phyloP scores from a whole-genome alignment of 2,888 invertebrate species.

The Lasioglossum leucozonium region DNA sequence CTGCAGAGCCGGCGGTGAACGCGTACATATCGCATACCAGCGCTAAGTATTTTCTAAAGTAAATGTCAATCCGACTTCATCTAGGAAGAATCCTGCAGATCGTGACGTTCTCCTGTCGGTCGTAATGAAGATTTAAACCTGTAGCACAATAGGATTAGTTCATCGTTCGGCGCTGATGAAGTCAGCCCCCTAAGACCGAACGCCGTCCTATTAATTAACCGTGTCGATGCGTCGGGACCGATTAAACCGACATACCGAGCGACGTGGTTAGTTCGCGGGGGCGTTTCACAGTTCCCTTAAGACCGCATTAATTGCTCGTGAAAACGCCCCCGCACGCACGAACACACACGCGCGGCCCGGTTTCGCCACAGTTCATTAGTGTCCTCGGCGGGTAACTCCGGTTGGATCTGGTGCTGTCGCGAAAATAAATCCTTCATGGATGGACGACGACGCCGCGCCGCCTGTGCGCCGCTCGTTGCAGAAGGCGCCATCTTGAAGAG shows the following conservation, averaged over 20 bases:
- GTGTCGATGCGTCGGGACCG: conserved; percentile 58
- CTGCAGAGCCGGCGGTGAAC: neutral
- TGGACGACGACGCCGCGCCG: conserved; percentile 44
- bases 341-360: conserved; percentile 48
- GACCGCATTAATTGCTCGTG: conserved; percentile 77
- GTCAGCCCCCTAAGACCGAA: conserved; percentile 41
- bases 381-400: conserved; percentile 62
- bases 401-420: conserved; percentile 69
- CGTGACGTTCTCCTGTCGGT: neutral
- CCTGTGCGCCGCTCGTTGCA: conserved; percentile 33
- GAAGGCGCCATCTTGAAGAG: conserved; percentile 59
- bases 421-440: conserved; percentile 72
- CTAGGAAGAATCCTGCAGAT: neutral
- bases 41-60: neutral
- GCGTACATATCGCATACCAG: neutral
- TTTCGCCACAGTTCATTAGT: conserved; percentile 77
- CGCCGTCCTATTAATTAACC: conserved; percentile 52
- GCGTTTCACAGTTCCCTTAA: conserved; percentile 69
- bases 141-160: conserved; percentile 39
- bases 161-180: conserved; percentile 41
- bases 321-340: conserved; percentile 72
- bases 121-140: conserved; percentile 54
- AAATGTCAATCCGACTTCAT: neutral
- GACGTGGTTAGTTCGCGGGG: conserved; percentile 54
- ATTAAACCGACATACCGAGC: conserved; percentile 60